These are phyloP conservation scores for Rhyacophila brunnea DNA, from an alignment of 1,140 invertebrate species.

Conservation along the genomic window DNA sequence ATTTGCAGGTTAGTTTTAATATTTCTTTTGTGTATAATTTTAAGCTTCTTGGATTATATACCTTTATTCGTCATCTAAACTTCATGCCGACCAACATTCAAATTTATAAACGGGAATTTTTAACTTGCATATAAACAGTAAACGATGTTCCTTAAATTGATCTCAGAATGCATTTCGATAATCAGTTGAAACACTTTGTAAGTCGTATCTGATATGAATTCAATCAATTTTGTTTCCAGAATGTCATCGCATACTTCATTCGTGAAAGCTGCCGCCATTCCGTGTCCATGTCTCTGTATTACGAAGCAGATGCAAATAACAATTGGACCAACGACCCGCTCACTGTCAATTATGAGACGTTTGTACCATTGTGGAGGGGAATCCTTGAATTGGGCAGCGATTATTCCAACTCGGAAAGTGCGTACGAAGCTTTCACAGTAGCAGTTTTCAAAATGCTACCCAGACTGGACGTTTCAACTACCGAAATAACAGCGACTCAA, in stretches of 20 bases:
- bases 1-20: constrained; percentile 27
- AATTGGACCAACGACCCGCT: background rate
- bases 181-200: background rate
- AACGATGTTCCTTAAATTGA: background rate
- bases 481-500: background rate
- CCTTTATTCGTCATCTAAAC: background rate
- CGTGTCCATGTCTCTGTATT: constrained; percentile 18
- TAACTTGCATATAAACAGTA: background rate
- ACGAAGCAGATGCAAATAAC: background rate
- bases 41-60: too few species aligned
- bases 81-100: background rate
- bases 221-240: constrained; percentile 19
- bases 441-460: constrained; percentile 19
- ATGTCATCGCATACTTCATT: constrained; percentile 14
- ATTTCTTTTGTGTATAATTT: too few species aligned
- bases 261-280: constrained; percentile 27
- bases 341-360: constrained; percentile 18
- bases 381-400: constrained; percentile 9
- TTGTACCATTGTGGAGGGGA: constrained; percentile 25
- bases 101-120: background rate
- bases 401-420: background rate
- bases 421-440: constrained; percentile 16
- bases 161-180: background rate
- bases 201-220: background rate
- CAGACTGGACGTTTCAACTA: constrained; percentile 13